A percentile compares a stretch with the other conserved stretches of the same genome.
Evolutionary conservation across 2,888 invertebrate genomes (phyloP).

Genomic region (Nycteola revayana): DNA sequence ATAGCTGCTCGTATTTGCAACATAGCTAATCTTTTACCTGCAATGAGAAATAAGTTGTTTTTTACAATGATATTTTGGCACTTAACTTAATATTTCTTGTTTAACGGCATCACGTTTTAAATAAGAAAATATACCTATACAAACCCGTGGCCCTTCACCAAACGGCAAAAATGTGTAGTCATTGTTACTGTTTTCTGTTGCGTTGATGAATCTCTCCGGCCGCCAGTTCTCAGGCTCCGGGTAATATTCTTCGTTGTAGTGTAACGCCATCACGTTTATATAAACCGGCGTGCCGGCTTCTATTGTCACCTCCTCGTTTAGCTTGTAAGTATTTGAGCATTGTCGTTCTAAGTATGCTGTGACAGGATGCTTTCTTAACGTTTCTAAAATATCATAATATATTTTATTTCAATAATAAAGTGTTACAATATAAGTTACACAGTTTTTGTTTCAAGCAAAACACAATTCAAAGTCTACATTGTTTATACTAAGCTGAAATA

Average conservation of each 20-base stretch:
- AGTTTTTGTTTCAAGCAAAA: too few relatives aligned
- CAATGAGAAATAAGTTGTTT: conserved; percentile 18
- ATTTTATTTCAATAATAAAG: too few relatives aligned
- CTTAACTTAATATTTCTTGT: too few relatives aligned
- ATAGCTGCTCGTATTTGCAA: conserved; percentile 61
- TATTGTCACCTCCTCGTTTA: conserved; percentile 50
- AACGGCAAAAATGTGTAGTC: conserved; percentile 58
- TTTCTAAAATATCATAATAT: conserved; percentile 48
- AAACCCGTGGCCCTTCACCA: conserved; percentile 63
- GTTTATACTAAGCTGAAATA: too few relatives aligned
- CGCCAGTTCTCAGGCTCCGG: conserved; percentile 56
- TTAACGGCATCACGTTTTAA: too few relatives aligned
- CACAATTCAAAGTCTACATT: too few relatives aligned
- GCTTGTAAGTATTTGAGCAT: conserved; percentile 44
- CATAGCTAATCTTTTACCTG: conserved; percentile 66
- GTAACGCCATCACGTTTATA: conserved; percentile 54
- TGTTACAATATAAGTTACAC: too few relatives aligned
- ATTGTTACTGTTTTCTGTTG: conserved; percentile 49
- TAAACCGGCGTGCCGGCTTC: conserved; percentile 55
- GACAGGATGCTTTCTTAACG: conserved; percentile 55
- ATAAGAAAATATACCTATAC: conserved; percentile 36
- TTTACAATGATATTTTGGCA: too few relatives aligned
- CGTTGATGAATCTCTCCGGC: conserved; percentile 50
- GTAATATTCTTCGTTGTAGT: conserved; percentile 48
- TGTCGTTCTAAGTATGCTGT: conserved; percentile 52